Evolutionary conservation across 2,797 vertebrate species (phyloP).

Genomic region (Falco cherrug): DNA sequence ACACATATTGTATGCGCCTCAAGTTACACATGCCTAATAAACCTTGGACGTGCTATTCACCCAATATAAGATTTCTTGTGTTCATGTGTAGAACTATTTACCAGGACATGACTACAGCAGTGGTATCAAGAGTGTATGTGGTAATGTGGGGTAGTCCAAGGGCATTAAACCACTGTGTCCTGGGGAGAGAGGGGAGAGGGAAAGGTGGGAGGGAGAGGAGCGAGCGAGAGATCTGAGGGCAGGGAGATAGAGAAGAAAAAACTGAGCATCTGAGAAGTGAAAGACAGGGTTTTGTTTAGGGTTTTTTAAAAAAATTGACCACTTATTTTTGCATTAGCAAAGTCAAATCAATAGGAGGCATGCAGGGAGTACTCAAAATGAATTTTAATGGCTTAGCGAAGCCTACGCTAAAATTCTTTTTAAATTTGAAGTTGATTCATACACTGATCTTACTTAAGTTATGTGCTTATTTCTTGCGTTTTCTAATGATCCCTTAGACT

Average conservation of each 20-base stretch:
- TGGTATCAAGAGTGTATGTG: accelerated
- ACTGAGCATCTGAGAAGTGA: not conserved
- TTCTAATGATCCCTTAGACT: conserved; percentile 59
- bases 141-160: not conserved
- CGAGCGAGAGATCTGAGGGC: too few species aligned
- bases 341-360: conserved; percentile 42
- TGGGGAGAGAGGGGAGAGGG: too few species aligned
- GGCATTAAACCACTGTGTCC: not conserved
- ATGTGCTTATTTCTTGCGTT: conserved; percentile 48
- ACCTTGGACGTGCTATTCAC: not conserved
- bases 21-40: accelerated
- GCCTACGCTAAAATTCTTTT: conserved; percentile 17
- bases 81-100: not conserved
- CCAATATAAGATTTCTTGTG: accelerated
- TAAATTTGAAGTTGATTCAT: conserved; percentile 64
- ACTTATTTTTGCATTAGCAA: not conserved
- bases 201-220: not conserved
- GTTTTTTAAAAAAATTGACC: not conserved
- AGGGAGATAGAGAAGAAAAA: not conserved
- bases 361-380: conserved; percentile 20
- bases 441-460: conserved; percentile 60
- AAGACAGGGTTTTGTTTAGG: accelerated
- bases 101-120: not conserved
- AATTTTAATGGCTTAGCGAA: not conserved
- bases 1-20: accelerated